A percentile compares a stretch with the other conserved stretches of the same genome.
These are phyloP conservation scores for Mixornis gularis DNA, from an alignment of 2,113 vertebrate species.

Conservation along the genomic window DNA sequence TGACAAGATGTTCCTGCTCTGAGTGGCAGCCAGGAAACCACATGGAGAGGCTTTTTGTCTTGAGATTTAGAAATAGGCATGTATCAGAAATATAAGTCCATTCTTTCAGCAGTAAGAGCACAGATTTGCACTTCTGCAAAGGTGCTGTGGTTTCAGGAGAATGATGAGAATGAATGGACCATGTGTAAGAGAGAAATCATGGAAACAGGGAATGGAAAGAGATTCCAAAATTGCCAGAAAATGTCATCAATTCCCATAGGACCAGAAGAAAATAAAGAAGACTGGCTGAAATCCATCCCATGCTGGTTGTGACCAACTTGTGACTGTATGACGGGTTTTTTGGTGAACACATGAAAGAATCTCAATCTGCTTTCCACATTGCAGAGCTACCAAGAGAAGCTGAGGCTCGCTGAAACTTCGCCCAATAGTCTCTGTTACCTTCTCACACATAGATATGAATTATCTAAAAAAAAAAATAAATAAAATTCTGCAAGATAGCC, in stretches of 20 bases:
- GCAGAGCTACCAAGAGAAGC: background rate
- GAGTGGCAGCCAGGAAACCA: background rate
- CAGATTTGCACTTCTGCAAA: background rate
- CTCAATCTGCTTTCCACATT: background rate
- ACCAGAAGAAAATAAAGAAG: background rate
- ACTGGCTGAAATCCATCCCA: background rate
- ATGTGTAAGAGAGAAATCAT: background rate
- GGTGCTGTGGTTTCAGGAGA: background rate
- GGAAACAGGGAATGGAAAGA: background rate
- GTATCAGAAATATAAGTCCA: background rate
- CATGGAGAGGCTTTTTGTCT: background rate
- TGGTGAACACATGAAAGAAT: background rate
- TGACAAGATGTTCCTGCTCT: constrained; percentile 31
- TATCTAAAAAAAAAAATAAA: background rate
- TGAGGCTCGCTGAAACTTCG: background rate
- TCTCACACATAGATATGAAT: background rate
- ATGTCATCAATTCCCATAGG: background rate
- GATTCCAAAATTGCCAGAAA: background rate
- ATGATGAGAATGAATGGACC: background rate
- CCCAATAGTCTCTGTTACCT: background rate
- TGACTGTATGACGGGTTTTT: background rate
- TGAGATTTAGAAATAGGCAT: background rate
- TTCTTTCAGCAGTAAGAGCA: background rate
- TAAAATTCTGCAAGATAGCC: background rate
- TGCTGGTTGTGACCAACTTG: background rate